A percentile compares a stretch with the other conserved stretches of the same genome.
These are phyloP conservation scores for Ceuthmochares aereus DNA, from an alignment of 2,113 vertebrate species.

Conservation along the genomic window DNA sequence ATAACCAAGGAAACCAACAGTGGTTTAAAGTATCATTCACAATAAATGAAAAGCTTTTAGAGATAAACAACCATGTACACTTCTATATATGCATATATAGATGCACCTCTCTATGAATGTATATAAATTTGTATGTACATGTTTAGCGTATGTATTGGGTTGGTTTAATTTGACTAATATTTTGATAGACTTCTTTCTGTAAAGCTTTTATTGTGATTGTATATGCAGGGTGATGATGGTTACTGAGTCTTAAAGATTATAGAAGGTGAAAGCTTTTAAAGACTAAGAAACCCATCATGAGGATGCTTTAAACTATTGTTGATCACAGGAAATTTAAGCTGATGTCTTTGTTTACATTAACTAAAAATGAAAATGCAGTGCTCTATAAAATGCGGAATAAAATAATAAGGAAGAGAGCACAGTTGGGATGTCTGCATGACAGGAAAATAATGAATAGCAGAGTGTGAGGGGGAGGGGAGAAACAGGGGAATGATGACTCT, in stretches of 20 bases:
- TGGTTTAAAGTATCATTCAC: not conserved
- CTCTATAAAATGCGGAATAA: not conserved
- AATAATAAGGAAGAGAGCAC: not conserved
- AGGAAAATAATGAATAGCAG: slow-evolving; percentile 21
- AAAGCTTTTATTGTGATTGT: not conserved
- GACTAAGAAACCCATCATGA: not conserved
- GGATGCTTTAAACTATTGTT: not conserved
- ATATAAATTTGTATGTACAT: not conserved
- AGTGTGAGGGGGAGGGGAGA: not conserved
- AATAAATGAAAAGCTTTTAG: not conserved
- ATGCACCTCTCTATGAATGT: not conserved
- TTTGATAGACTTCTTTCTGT: not conserved
- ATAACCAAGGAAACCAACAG: not conserved
- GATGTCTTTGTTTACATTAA: slow-evolving; percentile 2
- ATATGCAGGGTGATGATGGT: not conserved
- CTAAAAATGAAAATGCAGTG: not conserved
- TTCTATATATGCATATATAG: not conserved
- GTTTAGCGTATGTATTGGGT: not conserved
- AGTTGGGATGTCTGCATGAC: not conserved
- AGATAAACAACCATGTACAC: not conserved
- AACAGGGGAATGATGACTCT: not conserved
- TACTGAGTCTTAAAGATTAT: not conserved
- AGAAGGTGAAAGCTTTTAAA: slow-evolving; percentile 37
- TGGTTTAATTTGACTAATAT: not conserved
- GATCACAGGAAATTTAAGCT: not conserved